Evolutionary conservation across 1,140 invertebrate species (phyloP), one percentile per base, ranked within the genome.

Genomic region (Drosophila nigrodunni): DNA sequence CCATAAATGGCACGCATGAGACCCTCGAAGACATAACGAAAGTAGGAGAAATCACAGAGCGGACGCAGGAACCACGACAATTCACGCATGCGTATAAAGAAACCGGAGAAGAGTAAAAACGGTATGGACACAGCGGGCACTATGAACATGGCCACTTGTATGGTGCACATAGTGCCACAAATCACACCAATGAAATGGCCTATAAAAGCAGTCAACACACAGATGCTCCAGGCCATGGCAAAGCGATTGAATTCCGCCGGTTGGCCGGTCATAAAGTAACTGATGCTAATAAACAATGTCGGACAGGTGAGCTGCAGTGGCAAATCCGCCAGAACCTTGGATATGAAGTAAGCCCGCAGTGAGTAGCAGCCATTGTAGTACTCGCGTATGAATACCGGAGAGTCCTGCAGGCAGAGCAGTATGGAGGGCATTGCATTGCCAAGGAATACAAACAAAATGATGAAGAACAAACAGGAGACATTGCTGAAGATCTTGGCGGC

Each of bases 361-460:
- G 95, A 96, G 89, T 98, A 98, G 97, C 97, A 98, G 82, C 97
- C 97, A 90, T 98, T 98, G 15, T 96, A 93, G 93, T 98, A 96
- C 92, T 98, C 97, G 79, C 97, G 94, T n/a, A 97, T 92, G 77
- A 98, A 96, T 0, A 98, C 97, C n/a, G 94, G 93, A 73, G 97
- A 95, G 93, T 98, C 97, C 49, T 95, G 93, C 0, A 97, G 96
- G 94, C 97, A 98, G 55, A 96, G 96, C 58, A 97, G 94, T 58
- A 98, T 96, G 39, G 97, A 97, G 1, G 97, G 97, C 97, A 98
- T 97, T 1, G 97, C 94, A 77, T 97, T 97, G 3, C 96, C 95
- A 80, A 97, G 97, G 93, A 97, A 97, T 1, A 98, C 93, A 90
- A 98, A 98, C 11, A 98, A 92, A 52, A 97, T 92, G 65, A 96